Percentiles rank a stretch among this genome's conserved stretches.
These are phyloP conservation scores for Artibeus jamaicensis DNA, from an alignment of 2,797 vertebrate genomes.

Conservation along the genomic window DNA sequence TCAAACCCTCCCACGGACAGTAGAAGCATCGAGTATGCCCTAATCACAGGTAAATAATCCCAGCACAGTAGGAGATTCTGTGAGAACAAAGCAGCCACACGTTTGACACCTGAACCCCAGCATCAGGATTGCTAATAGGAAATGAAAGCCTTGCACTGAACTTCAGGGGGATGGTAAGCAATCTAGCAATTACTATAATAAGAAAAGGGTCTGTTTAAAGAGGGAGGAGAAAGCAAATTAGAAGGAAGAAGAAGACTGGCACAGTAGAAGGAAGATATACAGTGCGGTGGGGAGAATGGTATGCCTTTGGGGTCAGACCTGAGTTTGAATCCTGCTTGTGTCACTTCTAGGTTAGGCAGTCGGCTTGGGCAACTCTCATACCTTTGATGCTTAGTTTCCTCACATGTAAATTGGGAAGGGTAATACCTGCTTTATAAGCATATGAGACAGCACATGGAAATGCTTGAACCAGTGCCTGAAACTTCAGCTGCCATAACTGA, in stretches of 20 bases:
- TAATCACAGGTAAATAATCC: slow-evolving; percentile 40
- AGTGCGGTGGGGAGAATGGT: background rate
- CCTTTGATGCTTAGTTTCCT: background rate
- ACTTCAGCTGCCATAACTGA: background rate
- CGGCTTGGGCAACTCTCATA: background rate
- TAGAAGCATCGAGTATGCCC: background rate
- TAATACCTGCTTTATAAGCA: background rate
- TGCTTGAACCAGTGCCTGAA: background rate
- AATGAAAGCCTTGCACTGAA: slow-evolving; percentile 35
- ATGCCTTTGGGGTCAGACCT: slow-evolving; percentile 7
- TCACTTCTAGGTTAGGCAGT: background rate
- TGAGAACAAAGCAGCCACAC: background rate
- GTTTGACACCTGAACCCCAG: background rate
- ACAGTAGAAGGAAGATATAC: background rate
- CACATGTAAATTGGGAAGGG: background rate
- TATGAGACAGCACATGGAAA: background rate
- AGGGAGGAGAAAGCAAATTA: background rate
- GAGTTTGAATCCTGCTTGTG: background rate
- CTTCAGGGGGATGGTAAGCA: background rate
- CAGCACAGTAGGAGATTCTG: background rate
- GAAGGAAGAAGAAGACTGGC: slow-evolving; percentile 19
- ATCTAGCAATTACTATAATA: slow-evolving; percentile 11
- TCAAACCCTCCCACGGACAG: background rate
- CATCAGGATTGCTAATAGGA: background rate
- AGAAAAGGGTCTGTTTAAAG: slow-evolving; percentile 4